Percentiles rank a stretch among this genome's conserved stretches.
Evolutionary conservation across 2,888 invertebrate species (phyloP).

Genomic region (Agriotes lineatus): DNA sequence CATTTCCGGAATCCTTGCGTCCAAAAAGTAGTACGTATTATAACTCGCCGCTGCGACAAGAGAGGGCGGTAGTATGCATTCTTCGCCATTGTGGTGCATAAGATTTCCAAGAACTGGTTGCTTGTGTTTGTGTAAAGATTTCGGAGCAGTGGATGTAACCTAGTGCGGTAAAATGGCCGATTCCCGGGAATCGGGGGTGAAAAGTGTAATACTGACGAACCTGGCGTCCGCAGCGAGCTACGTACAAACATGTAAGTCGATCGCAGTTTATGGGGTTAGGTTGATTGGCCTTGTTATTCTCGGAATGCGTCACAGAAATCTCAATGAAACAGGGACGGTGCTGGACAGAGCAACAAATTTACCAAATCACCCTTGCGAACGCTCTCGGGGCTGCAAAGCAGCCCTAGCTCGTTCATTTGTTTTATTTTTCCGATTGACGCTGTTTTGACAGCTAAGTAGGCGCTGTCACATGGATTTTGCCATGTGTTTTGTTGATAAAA

Average conservation of each 20-base stretch:
- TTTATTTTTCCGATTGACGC: background rate
- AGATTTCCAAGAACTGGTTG: constrained; percentile 43
- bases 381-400: background rate
- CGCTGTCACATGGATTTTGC: constrained; percentile 3
- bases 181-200: constrained; percentile 56
- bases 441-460: background rate
- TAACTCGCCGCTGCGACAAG: background rate
- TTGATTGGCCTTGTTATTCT: constrained; percentile 50
- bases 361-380: too few species aligned
- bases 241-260: constrained; percentile 59
- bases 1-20: background rate
- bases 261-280: constrained; percentile 43
- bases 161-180: constrained; percentile 55
- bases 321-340: background rate
- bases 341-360: background rate
- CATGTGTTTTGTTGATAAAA: constrained; percentile 8
- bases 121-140: constrained; percentile 44
- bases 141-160: constrained; percentile 48
- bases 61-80: constrained; percentile 35
- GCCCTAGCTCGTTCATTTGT: background rate
- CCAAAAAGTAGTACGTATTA: constrained; percentile 1
- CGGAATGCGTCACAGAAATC: constrained; percentile 37
- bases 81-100: constrained; percentile 13
- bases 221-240: constrained; percentile 57
- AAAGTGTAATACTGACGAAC: constrained; percentile 55